These are phyloP conservation scores for Channallabes apus DNA, from an alignment of 2,797 vertebrate species.

Conservation along the genomic window DNA sequence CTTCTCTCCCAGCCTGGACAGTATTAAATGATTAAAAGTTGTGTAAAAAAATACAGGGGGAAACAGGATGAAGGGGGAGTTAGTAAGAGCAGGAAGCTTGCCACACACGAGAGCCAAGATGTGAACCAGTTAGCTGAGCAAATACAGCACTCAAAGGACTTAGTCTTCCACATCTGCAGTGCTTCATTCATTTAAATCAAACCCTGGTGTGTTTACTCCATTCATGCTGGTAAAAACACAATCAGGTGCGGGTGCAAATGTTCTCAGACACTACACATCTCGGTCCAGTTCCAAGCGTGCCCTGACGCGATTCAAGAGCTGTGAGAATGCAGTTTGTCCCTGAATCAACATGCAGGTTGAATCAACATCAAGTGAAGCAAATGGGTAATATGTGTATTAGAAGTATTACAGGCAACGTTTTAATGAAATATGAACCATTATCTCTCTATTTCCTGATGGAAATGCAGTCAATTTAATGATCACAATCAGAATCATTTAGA, in stretches of 20 bases:
- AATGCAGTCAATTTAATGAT: not conserved
- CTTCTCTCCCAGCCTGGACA: constrained; percentile 52
- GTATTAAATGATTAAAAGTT: constrained; percentile 74
- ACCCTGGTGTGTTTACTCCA: not conserved
- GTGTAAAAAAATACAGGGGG: constrained; percentile 68
- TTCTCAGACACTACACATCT: not conserved
- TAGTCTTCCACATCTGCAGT: not conserved
- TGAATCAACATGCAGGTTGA: not conserved
- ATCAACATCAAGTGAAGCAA: constrained; percentile 1
- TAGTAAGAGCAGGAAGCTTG: constrained; percentile 39
- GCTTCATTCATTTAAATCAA: not conserved
- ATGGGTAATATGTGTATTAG: not conserved
- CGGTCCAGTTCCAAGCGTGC: not conserved
- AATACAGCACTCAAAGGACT: constrained; percentile 6
- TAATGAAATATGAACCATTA: not conserved
- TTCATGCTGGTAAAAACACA: not conserved
- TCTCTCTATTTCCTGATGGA: not conserved
- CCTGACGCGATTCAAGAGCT: not conserved
- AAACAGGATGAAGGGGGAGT: constrained; percentile 52
- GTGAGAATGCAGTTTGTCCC: not conserved
- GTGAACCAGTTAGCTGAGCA: constrained; percentile 13
- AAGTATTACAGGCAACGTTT: not conserved
- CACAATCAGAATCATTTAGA: not conserved
- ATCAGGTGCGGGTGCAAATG: not conserved
- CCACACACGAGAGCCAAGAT: constrained; percentile 32